Evolutionary conservation across 2,113 vertebrate species (phyloP), one percentile per base, ranked within the genome.

Genomic region (Esox niger): DNA sequence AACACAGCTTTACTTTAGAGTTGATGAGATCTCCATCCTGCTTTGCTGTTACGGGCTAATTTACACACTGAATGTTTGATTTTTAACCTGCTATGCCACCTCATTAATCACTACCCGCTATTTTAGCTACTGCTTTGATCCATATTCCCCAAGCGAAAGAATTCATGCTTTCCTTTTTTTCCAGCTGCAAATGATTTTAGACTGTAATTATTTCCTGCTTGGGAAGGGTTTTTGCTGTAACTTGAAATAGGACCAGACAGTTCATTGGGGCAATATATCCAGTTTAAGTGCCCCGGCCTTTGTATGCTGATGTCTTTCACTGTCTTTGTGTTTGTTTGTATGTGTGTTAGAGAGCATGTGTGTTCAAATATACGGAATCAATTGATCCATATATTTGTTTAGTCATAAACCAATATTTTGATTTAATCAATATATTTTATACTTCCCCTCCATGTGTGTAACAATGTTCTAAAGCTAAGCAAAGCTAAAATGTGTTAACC

Each of bases 51-150:
- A 80, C 49, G 68, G 81, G 78, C 83, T 81, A 80, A 70, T 81
- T 86, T 71, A 84, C 84, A 87, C 83, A 81, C 78, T 80, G 76
- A 71, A 66, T 84, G 85, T 88, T 88, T 85, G 84, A 89, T 85
- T 88, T 80, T 77, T 70, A 88, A 89, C 85, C 80, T 88, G 77
- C 69, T 66, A 49, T 52, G 69, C 83, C 76, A 79, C 80, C 83
- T 80, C 79, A 74, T 79, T 88, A 87, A 91, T 89, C 84, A 87
- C 52, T 66, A 82, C 35, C 73, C 76, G 77, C 84, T 85, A 85
- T 83, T 87, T 82, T 74, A 81, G 71, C 73, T 62, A 76, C 70
- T 73, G 80, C 81, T 89, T 88, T 90, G 77, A 90, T 90, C 76
- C 74, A 21, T 68, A 79, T 81, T 81, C 77, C 85, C 74, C 76